A percentile compares a stretch with the other conserved stretches of the same genome.
These are phyloP conservation scores for Philopotamus ludificatus DNA, from an alignment of 1,140 invertebrate species.

Conservation along the genomic window DNA sequence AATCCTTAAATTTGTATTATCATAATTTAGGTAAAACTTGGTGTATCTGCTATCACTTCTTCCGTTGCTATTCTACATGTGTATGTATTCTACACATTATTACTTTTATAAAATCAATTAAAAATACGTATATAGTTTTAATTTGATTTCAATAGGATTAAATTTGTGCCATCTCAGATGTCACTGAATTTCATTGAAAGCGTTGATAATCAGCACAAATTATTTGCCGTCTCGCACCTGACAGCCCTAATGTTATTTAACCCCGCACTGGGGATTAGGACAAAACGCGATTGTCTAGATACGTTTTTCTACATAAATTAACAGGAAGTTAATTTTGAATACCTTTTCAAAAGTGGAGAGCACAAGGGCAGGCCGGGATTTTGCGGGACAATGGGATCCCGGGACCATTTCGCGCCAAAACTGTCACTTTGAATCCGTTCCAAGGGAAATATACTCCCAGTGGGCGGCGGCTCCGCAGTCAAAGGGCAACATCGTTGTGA, in stretches of 20 bases:
- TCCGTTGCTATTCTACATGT: too few species aligned
- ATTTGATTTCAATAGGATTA: too few species aligned
- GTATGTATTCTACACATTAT: too few species aligned
- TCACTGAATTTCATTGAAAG: not conserved
- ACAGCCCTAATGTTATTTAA: not conserved
- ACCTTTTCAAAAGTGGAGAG: conserved; percentile 3
- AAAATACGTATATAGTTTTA: too few species aligned
- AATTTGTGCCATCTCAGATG: too few species aligned
- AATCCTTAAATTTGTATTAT: too few species aligned
- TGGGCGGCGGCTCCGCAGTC: conserved; percentile 2
- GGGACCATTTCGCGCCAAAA: conserved; percentile 22
- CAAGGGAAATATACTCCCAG: conserved; percentile 18
- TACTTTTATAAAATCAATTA: too few species aligned
- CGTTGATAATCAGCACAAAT: not conserved
- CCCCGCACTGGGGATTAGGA: not conserved
- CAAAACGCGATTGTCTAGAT: conserved; percentile 11
- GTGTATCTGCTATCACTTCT: too few species aligned
- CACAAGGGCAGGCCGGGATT: conserved; percentile 5
- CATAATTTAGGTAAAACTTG: too few species aligned
- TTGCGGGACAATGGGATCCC: conserved; percentile 16
- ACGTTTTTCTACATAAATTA: conserved; percentile 15
- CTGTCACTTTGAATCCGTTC: conserved; percentile 25
- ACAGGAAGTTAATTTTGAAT: conserved; percentile 24
- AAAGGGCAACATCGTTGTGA: conserved; percentile 12
- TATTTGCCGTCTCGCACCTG: not conserved